Base-by-base conservation (phyloP, 2,888 invertebrate genomes). In the Loripinus fragilis region DNA sequence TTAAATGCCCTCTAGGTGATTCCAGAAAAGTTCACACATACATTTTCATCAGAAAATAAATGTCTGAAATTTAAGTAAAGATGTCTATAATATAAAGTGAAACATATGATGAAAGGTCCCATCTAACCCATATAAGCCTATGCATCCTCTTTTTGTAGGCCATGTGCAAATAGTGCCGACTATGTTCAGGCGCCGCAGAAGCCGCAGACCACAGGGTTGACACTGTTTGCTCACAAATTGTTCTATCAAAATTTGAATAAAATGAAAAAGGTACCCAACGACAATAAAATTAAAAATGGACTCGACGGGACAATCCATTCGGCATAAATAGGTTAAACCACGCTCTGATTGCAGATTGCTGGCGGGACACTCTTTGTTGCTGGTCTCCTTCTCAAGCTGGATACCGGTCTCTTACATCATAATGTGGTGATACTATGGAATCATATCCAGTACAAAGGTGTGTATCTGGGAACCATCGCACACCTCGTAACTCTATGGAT, bases 401-500 rank as follows among this genome's bases (percentile, higher is more conserved):
- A 71, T 17, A 74, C 74, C 8, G 80, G 80, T 0, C 20, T 80
- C n/a, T 20, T 80, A 8, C 20, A 74, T n/a, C 2, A 23, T 12
- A 69, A 76, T 25, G 77, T 72, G 15, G 68, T 80, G 17, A 66
- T 55, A 2, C 38, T 80, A 15, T 66, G 77, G 20, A 68, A 77
- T 38, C 64, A 69, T 8, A 77, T 80, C 25, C n/a, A 71, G 55
- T 80, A 80, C 64, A 67, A 71, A 7, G 67, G 68, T 2, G 52
- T 77, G 10, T 71, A 69, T 25, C 52, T 85, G 5, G 81, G 77
- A 0, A 52, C 76, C 10, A 25, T 81, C 7, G 71, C 74, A n/a
- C 71, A 80, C 28, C 76, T 52, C 12, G 52, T 76, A 10, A 60
- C 76, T 20, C 74, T 73, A n/a, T 38, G 74, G 28, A 80, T 85